Evolutionary conservation across 1,140 invertebrate genomes (phyloP).

Genomic region (Pentalonia nigronervosa): DNA sequence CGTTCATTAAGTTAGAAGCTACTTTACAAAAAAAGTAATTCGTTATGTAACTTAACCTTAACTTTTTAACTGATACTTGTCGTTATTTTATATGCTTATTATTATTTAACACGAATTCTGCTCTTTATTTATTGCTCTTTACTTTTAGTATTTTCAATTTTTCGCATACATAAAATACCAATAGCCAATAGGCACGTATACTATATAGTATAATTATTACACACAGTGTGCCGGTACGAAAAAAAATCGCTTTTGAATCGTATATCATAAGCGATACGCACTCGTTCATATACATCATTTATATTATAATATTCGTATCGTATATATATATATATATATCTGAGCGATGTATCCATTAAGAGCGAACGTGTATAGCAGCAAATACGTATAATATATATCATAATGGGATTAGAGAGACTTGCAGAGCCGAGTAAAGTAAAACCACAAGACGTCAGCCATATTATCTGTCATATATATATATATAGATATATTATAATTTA

Average conservation of each 20-base stretch:
- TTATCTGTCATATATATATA: background rate
- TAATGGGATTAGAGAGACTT: background rate
- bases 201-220: background rate
- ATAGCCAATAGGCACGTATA: too few species aligned
- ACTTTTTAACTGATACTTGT: too few species aligned
- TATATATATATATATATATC: background rate
- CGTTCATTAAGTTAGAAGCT: too few species aligned
- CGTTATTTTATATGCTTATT: too few species aligned
- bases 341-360: slow-evolving; percentile 14
- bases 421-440: background rate
- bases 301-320: background rate
- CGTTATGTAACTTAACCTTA: too few species aligned
- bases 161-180: background rate
- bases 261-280: background rate
- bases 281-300: background rate
- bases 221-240: background rate
- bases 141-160: background rate
- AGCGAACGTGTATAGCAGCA: background rate
- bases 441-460: background rate
- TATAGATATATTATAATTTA: slow-evolving; percentile 8
- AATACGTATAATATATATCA: background rate
- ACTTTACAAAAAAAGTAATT: too few species aligned
- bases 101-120: background rate
- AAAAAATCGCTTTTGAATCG: background rate
- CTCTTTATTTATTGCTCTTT: too few species aligned